Percentiles rank a stretch among this genome's conserved stretches.
Evolutionary conservation across 2,888 invertebrate species (phyloP).

Genomic region (Sussaba pulchella): DNA sequence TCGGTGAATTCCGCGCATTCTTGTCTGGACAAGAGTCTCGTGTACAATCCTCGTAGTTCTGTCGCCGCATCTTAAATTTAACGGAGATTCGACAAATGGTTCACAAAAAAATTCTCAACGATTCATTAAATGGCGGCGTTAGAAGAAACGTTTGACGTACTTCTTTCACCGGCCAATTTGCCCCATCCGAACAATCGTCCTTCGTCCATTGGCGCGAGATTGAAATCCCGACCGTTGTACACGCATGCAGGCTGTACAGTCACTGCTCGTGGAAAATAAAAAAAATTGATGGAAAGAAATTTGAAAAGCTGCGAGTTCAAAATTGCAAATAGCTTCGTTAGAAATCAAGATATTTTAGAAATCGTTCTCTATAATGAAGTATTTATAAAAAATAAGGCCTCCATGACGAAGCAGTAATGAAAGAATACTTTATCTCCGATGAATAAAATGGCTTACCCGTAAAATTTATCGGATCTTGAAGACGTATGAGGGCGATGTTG

Average conservation of each 20-base stretch:
- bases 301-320: too few species aligned
- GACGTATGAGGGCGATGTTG: constrained; percentile 90
- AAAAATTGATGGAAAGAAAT: too few species aligned
- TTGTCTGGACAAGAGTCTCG: constrained; percentile 89
- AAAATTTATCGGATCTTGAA: constrained; percentile 89
- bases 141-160: too few species aligned
- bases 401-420: too few species aligned
- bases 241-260: constrained; percentile 92
- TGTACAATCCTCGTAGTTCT: constrained; percentile 87
- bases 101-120: not conserved
- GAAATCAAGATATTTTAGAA: too few species aligned
- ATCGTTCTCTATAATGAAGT: too few species aligned
- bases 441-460: constrained; percentile 82
- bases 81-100: constrained; percentile 73
- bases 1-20: constrained; percentile 87
- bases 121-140: too few species aligned
- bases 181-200: constrained; percentile 87
- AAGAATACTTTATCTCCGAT: constrained; percentile 1
- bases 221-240: constrained; percentile 83
- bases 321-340: too few species aligned
- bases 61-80: constrained; percentile 75
- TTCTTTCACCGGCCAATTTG: constrained; percentile 87
- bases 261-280: constrained; percentile 85
- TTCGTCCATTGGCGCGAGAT: constrained; percentile 39
- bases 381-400: too few species aligned